Conservation (phyloP, 2,113 vertebrate species). For the Notechis scutatus region DNA sequence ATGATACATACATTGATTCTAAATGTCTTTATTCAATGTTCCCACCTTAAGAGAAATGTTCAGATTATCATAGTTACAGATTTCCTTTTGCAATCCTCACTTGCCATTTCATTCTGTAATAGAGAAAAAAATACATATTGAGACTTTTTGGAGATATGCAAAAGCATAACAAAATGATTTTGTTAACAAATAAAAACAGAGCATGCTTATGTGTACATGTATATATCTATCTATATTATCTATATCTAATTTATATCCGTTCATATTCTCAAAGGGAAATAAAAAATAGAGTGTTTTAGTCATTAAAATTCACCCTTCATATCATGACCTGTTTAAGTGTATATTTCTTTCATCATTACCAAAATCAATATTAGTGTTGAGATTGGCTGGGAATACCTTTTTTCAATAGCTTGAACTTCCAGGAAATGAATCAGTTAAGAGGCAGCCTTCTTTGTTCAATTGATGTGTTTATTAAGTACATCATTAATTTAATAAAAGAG, state of each 20-base stretch:
- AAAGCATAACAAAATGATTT: not conserved
- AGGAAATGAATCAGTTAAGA: slow-evolving; percentile 23
- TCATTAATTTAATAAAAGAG: slow-evolving; percentile 13
- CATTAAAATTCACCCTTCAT: slow-evolving; percentile 15
- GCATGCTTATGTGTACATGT: not conserved
- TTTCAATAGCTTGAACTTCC: slow-evolving; percentile 6
- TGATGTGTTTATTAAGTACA: slow-evolving; percentile 1
- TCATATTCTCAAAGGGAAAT: not conserved
- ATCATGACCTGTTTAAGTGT: not conserved
- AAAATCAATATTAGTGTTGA: slow-evolving; percentile 11
- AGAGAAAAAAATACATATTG: not conserved
- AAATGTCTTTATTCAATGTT: not conserved
- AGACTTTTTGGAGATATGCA: not conserved
- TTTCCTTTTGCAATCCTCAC: not conserved
- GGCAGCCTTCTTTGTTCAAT: not conserved
- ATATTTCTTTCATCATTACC: slow-evolving; percentile 22
- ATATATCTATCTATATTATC: not conserved
- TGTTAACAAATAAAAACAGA: not conserved
- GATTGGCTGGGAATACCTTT: slow-evolving; percentile 12
- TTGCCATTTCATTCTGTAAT: not conserved
- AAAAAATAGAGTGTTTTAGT: not conserved
- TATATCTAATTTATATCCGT: not conserved
- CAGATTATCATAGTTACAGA: not conserved
- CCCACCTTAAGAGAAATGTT: not conserved
- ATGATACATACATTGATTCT: not conserved